phyloP scores from a whole-genome alignment of 2,113 vertebrate species.

The Dascyllus trimaculatus region DNA sequence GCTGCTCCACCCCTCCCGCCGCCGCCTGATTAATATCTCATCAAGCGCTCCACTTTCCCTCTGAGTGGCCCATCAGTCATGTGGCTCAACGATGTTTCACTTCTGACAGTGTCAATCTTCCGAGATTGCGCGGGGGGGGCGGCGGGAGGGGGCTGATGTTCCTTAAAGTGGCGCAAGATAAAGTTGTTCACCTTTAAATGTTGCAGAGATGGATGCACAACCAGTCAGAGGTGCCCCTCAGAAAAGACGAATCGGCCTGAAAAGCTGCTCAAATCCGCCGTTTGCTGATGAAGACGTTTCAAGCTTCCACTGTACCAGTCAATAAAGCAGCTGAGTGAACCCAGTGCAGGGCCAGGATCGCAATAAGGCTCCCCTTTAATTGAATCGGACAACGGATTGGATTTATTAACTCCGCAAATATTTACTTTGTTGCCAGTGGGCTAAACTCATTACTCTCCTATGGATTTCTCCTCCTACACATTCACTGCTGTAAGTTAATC shows the following conservation, averaged over 20 bases:
- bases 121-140: constrained; percentile 28
- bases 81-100: constrained; percentile 46
- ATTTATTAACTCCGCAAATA: constrained; percentile 81
- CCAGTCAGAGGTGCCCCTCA: constrained; percentile 49
- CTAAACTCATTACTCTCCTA: constrained; percentile 83
- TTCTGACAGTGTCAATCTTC: constrained; percentile 70
- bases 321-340: constrained; percentile 29
- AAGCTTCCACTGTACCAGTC: constrained; percentile 15
- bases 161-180: constrained; percentile 54
- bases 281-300: constrained; percentile 42
- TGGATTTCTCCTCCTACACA: constrained; percentile 75
- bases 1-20: constrained; percentile 59
- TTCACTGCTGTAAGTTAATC: constrained; percentile 72
- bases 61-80: constrained; percentile 68
- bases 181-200: constrained; percentile 73
- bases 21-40: constrained; percentile 79
- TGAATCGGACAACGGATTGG: constrained; percentile 70
- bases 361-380: constrained; percentile 62
- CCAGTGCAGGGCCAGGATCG: constrained; percentile 6
- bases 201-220: constrained; percentile 42
- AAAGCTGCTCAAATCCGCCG: background rate
- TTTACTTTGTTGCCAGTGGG: constrained; percentile 76
- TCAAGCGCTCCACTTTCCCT: constrained; percentile 71
- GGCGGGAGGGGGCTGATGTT: constrained; percentile 52
- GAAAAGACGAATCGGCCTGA: constrained; percentile 15